These are phyloP conservation scores for Gryon sp. DNA, from an alignment of 1,140 invertebrate genomes.

Conservation along the genomic window DNA sequence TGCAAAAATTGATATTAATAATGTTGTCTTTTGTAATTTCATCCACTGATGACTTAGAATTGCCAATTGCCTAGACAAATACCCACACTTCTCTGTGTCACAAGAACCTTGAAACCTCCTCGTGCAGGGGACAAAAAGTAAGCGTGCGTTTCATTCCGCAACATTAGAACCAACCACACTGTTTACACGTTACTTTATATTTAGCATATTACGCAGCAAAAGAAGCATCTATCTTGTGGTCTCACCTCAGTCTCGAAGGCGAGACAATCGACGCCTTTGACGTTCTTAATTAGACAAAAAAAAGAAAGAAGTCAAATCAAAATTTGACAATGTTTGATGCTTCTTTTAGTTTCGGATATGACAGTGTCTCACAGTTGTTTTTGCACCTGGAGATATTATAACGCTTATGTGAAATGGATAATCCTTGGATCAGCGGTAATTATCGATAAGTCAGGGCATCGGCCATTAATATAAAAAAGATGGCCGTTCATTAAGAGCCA, in stretches of 20 bases:
- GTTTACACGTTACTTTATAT: conserved; percentile 51
- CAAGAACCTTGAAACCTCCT: conserved; percentile 27
- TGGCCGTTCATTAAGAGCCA: conserved; percentile 59
- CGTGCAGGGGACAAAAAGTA: conserved; percentile 19
- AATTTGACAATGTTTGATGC: too few species aligned
- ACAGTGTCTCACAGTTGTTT: too few species aligned
- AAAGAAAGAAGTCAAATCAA: neutral
- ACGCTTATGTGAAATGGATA: conserved; percentile 17
- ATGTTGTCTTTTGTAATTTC: too few species aligned
- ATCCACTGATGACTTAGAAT: too few species aligned
- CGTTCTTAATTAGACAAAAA: conserved; percentile 28
- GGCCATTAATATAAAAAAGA: conserved; percentile 72
- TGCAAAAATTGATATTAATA: too few species aligned
- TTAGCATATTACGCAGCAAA: conserved; percentile 45
- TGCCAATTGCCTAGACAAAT: too few species aligned
- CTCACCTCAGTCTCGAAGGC: conserved; percentile 13
- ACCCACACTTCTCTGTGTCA: neutral
- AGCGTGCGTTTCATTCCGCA: conserved; percentile 17
- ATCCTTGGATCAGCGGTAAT: conserved; percentile 74
- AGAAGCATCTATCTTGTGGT: conserved; percentile 32
- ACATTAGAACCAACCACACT: conserved; percentile 4
- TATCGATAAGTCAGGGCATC: conserved; percentile 70
- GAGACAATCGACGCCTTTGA: conserved; percentile 12
- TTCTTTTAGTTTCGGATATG: too few species aligned
- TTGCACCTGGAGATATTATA: neutral